Base-by-base conservation (phyloP, 30 jellyfish, hydroid and myxozoan genomes). In the Turritopsis rubra region DNA sequence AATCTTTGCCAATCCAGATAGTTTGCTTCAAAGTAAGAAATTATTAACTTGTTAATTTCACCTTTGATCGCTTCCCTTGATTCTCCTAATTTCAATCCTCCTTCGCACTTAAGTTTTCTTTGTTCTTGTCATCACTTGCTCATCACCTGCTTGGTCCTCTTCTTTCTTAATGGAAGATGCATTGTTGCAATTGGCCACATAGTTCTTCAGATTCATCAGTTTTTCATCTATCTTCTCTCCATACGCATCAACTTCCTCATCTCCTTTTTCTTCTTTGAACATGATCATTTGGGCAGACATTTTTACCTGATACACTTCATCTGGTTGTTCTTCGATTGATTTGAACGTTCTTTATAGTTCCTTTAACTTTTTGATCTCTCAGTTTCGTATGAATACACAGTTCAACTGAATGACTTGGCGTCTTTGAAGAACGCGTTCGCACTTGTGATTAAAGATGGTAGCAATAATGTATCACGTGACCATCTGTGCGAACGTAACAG, bases 1-100 rank as follows among this genome's bases (percentile, higher is more conserved):
- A 88, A 83, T 72, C 96, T 83, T 18, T 25, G 71, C 92, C 95
- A 80, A 72, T 87, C 95, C 18, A 87, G 29, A 83, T 87, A 89
- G 16, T 89, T 88, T 26, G 91, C 93, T 60, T 88, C 82, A 70
- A 88, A 83, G 65, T 30, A 83, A 22, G 86, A 53, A 65, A 77
- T 81, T 26, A 29, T 71, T 72, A 83, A 30, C 77, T 84, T 88
- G 73, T 60, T 23, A 29, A 25, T 19, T 72, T 72, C 24, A 19
- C 18, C 20, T 31, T 0, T 72, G 0, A 72, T 72, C 80, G 21
- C 80, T 72, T 18, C 18, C 24, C 24, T 21, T 29, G 28, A 18
- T 25, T 18, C 20, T 72, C 28, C 30, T 72, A 19, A 25, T 29
- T 72, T 72, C 80, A 60, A 60, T 60, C 21, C 73, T 60, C 21